Conservation (phyloP, 1,140 invertebrate genomes). For the Cheumatopsyche charites region DNA sequence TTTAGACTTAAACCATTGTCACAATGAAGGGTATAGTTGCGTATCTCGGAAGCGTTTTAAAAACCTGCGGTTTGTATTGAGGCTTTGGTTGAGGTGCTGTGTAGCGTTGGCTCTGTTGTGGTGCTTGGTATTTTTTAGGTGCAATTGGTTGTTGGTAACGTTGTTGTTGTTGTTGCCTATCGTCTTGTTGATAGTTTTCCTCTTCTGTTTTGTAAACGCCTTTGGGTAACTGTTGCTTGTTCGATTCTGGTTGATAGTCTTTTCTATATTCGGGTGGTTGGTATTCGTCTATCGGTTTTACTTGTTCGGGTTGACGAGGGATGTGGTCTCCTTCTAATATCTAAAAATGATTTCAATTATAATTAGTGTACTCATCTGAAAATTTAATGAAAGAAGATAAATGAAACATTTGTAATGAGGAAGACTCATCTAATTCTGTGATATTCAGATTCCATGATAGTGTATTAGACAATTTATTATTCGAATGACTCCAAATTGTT, state of each 20-base stretch:
- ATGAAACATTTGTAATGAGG: too few relatives aligned
- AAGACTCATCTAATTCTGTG: too few relatives aligned
- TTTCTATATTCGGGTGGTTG: slow-evolving; percentile 41
- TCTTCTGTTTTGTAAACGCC: slow-evolving; percentile 28
- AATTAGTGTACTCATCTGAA: too few relatives aligned
- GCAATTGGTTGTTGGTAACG: slow-evolving; percentile 19
- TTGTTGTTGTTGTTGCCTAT: slow-evolving; percentile 14
- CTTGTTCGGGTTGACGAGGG: slow-evolving; percentile 49
- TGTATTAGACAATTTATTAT: too few relatives aligned
- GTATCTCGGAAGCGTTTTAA: too few relatives aligned
- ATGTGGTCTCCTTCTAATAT: slow-evolving; percentile 61
- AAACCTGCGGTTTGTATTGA: slow-evolving; percentile 19
- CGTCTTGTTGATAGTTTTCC: slow-evolving; percentile 27
- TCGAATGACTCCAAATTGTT: too few relatives aligned
- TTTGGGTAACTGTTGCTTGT: not conserved
- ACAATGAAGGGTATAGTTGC: too few relatives aligned
- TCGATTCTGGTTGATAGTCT: slow-evolving; percentile 12
- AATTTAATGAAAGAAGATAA: too few relatives aligned
- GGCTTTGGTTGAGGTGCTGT: slow-evolving; percentile 8
- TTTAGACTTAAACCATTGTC: too few relatives aligned
- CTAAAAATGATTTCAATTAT: slow-evolving; percentile 14
- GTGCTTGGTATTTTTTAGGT: slow-evolving; percentile 7
- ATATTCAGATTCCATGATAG: too few relatives aligned
- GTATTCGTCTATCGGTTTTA: slow-evolving; percentile 40
- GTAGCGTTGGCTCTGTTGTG: slow-evolving; percentile 28